Base-by-base conservation (phyloP, 2,113 vertebrate genomes). In the Pluvianellus socialis region DNA sequence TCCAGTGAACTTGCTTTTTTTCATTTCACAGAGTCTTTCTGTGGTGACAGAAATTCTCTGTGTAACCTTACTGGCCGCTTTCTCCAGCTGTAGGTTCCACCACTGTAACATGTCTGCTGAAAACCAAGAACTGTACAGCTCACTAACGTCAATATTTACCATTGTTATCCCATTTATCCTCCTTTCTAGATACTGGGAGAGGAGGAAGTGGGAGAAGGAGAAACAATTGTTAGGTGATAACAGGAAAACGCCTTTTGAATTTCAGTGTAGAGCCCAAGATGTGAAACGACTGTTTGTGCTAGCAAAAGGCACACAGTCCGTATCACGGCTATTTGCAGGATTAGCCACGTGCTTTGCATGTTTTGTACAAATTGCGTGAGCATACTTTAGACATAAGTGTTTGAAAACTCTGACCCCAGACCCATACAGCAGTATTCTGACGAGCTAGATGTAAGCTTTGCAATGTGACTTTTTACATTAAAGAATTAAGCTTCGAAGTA, bases 401-500 rank as follows among this genome's bases (percentile, higher is more conserved):
- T 50, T 75, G 72, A 77, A 95, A 93, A 85, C 79, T 71, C 53
- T 71, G 73, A 58, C 45, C 65, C 59, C 52, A 68, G 56, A 44
- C 65, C 92, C 38, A 28, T 75, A 47, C 16, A 68, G 62, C 52
- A 89, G 21, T 42, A 55, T 90, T 83, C 62, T 74, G 53, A 73
- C 4, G 4, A 93, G 63, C 47, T 32, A 95, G 86, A 96, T 79
- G 70, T 96, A 96, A 96, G 77, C 76, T 96, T 98, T 97, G 94
- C 95, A 92, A 93, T 97, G 93, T 97, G 96, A 97, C 90, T 96
- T 98, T 75, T 87, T 95, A 79, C 95, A 92, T 96, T 90, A 95
- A 97, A 94, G 92, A 97, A 95, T 96, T 95, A 96, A 97, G 75
- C 92, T 97, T 94, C 94, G 28, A 96, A 97, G 86, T 98, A 98